phyloP scores from a whole-genome alignment of 2,888 invertebrate species.

The Aromia moschata region DNA sequence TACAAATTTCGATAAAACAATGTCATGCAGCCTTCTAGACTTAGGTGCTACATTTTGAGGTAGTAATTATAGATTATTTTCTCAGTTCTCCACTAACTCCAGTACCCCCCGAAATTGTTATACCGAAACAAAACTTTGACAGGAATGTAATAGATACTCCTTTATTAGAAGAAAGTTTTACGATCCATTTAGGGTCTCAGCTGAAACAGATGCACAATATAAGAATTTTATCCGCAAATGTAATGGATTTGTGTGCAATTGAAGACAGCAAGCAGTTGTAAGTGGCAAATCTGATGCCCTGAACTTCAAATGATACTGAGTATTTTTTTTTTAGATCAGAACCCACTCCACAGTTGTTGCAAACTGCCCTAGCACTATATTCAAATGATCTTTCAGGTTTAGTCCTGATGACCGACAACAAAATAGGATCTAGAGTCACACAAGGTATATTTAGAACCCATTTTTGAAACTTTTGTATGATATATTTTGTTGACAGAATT shows the following conservation, averaged over 20 bases:
- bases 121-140: conserved; percentile 34
- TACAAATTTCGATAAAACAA: too few species aligned
- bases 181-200: conserved; percentile 97
- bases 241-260: conserved; percentile 80
- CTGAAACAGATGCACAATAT: conserved; percentile 99
- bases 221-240: conserved; percentile 85
- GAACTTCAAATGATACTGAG: background rate
- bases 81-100: conserved; percentile 63
- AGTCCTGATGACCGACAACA: conserved; percentile 80
- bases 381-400: conserved; percentile 89
- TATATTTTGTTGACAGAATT: too few species aligned
- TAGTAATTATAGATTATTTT: conserved; percentile 20
- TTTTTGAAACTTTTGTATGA: background rate
- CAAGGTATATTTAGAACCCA: conserved; percentile 45
- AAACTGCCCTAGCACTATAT: conserved; percentile 93
- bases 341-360: conserved; percentile 81
- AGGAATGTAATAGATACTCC: conserved; percentile 46
- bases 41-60: too few species aligned
- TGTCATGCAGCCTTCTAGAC: too few species aligned
- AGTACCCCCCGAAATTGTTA: conserved; percentile 46
- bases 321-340: conserved; percentile 62
- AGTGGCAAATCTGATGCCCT: conserved; percentile 24
- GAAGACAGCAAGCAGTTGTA: conserved; percentile 53
- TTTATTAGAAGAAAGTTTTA: conserved; percentile 91
- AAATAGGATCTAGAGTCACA: conserved; percentile 59